Evolutionary conservation across 1,140 invertebrate genomes (phyloP).

Genomic region (Drosophila baimaii): DNA sequence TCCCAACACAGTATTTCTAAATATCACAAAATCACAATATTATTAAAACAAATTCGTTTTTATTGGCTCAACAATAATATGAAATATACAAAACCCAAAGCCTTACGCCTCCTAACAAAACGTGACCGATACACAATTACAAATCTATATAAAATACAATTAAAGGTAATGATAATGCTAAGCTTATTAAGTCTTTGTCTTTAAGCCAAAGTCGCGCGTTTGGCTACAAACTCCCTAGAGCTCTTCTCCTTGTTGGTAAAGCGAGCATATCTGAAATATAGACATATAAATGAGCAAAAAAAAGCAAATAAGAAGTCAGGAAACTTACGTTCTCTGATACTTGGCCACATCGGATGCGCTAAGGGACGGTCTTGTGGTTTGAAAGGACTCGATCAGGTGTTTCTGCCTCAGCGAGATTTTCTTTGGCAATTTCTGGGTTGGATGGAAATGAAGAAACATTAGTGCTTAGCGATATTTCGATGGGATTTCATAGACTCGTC

Average conservation of each 20-base stretch:
- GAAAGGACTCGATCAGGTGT: constrained; percentile 74
- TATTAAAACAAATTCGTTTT: constrained; percentile 55
- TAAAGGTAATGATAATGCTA: constrained; percentile 41
- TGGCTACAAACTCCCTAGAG: constrained; percentile 78
- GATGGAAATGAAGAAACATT: constrained; percentile 32
- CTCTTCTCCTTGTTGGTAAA: constrained; percentile 82
- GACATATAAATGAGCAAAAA: neutral
- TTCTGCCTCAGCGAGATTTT: constrained; percentile 77
- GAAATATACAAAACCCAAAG: constrained; percentile 43
- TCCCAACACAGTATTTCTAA: too few species aligned
- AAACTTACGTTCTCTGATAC: constrained; percentile 79
- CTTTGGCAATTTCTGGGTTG: constrained; percentile 74
- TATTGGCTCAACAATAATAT: constrained; percentile 58
- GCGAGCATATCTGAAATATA: constrained; percentile 67
- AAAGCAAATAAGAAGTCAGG: neutral
- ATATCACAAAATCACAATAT: neutral
- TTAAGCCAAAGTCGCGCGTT: constrained; percentile 78
- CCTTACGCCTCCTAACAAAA: constrained; percentile 15
- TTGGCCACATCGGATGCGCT: constrained; percentile 70
- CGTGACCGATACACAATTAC: constrained; percentile 8
- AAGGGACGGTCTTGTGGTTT: constrained; percentile 72
- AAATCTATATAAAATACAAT: constrained; percentile 23
- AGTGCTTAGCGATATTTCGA: constrained; percentile 37
- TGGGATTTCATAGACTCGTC: constrained; percentile 56
- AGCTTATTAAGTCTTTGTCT: constrained; percentile 56